These are phyloP conservation scores for Cheumatopsyche charites DNA, from an alignment of 1,140 invertebrate species.

Conservation along the genomic window DNA sequence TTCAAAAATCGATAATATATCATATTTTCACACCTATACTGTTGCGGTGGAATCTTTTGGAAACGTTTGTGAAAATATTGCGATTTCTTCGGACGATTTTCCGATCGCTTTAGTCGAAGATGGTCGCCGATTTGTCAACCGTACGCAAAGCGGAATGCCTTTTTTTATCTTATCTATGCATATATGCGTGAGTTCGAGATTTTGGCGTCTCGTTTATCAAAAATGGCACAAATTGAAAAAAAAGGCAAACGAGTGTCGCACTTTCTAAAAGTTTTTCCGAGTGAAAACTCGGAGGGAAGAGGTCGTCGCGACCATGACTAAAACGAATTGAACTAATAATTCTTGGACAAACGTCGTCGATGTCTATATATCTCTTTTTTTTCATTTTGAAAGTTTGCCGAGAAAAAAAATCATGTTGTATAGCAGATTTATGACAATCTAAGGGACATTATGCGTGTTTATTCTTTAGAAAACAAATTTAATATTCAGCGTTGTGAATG, in stretches of 20 bases:
- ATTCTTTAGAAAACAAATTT: no score
- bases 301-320: conserved; percentile 15
- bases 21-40: no score
- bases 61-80: background rate
- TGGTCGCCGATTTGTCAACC: conserved; percentile 21
- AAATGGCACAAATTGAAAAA: conserved; percentile 20
- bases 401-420: no score
- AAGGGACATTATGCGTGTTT: no score
- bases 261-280: conserved; percentile 27
- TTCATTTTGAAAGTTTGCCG: no score
- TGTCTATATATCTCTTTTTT: background rate
- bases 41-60: no score
- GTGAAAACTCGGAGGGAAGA: no score
- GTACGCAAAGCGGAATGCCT: background rate
- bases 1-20: background rate
- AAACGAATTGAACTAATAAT: conserved; percentile 33
- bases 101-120: background rate
- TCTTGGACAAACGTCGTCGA: conserved; percentile 18
- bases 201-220: conserved; percentile 27
- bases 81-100: background rate
- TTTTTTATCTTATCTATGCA: background rate
- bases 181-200: background rate
- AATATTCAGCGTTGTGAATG: no score
- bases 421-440: no score
- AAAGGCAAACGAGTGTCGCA: conserved; percentile 26